Base-by-base conservation (phyloP, 53 echinoderm and acorn worm species). In the Holothuria scabra region DNA sequence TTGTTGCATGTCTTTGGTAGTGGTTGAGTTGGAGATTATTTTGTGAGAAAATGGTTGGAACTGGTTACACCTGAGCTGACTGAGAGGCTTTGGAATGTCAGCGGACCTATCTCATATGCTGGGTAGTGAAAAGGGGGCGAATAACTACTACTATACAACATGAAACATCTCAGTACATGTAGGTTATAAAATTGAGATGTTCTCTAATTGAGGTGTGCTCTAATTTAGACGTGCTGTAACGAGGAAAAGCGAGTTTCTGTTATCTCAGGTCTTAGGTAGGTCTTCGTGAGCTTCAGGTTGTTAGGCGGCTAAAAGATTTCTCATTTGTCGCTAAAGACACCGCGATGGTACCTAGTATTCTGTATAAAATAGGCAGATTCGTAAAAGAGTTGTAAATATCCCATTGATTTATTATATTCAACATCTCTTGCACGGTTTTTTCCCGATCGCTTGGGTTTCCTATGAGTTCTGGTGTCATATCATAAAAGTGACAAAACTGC, bases 261-360 rank as follows among this genome's bases (percentile, higher is more conserved):
- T 66, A 83, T 83, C 28, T 64, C 65, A n/a, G 83, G 65, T 65
- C 83, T 46, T 33, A 83, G 46, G 46, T 83, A 83, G 1, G 83
- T 65, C 44, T 83, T 83, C 12, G 66, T 83, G 2, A 83, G 12
- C 46, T 83, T 83, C 25, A n/a, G n/a, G n/a, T n/a, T n/a, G n/a
- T n/a, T n/a, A 83, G 46, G n/a, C 83, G 59, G 29, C 83, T 83
- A 23, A 82, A 82, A 12, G 83, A 83, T 23, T 66, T 33, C 46
- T 83, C 83, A 16, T 19, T 13, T 41, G 83, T 65, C 38, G 83
- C 83, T 37, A n/a, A n/a, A n/a, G n/a, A n/a, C n/a, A n/a, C n/a
- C n/a, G n/a, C n/a, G n/a, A n/a, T n/a, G n/a, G n/a, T 83, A 33
- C 83, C 63, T 29, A 83, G 21, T 49, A 65, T 83, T 83, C 65